These are phyloP conservation scores for Cancer borealis DNA, from an alignment of 2,888 invertebrate species.

Conservation along the genomic window DNA sequence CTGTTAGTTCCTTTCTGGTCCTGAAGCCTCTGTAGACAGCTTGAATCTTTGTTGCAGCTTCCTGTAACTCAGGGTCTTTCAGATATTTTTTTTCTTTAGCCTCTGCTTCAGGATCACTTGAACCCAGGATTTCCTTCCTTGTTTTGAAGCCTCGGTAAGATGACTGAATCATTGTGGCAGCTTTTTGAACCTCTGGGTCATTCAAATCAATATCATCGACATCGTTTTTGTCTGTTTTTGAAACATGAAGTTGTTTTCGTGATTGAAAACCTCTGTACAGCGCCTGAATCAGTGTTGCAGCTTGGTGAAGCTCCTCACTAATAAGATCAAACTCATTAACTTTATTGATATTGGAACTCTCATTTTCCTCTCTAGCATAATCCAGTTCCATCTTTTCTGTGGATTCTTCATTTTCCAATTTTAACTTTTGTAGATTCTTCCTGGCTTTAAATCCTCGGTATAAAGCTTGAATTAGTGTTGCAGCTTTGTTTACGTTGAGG, in stretches of 20 bases:
- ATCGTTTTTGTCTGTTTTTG: neutral
- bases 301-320: neutral
- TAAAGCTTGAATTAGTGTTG: neutral
- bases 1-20: neutral
- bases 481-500: neutral
- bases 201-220: neutral
- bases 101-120: neutral
- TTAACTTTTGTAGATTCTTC: neutral
- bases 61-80: neutral
- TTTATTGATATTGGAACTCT: neutral
- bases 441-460: neutral
- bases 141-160: slow-evolving; percentile 2
- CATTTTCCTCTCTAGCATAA: neutral
- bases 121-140: neutral
- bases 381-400: too few relatives aligned
- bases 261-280: neutral
- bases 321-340: neutral
- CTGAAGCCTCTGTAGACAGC: neutral
- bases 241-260: neutral
- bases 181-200: neutral
- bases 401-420: too few relatives aligned
- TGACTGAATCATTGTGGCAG: neutral
- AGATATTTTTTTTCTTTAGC: neutral
- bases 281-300: neutral
- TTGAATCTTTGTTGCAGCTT: neutral